Conservation (phyloP, 2,113 vertebrate species). For the Uropsilus gracilis region DNA sequence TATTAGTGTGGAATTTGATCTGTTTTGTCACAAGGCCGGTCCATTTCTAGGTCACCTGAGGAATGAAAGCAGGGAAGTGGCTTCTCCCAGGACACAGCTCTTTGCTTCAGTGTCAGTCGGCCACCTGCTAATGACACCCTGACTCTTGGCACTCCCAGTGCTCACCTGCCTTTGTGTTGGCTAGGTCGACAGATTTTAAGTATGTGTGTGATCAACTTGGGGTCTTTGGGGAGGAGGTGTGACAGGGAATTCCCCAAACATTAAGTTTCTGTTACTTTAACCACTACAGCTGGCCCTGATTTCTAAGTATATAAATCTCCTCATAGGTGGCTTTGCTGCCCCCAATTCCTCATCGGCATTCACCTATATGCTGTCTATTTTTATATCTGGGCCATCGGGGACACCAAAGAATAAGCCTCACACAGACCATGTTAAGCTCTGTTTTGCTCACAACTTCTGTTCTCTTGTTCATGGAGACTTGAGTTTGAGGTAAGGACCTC, state of each 20-base stretch:
- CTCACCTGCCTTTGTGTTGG: background rate
- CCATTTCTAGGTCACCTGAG: background rate
- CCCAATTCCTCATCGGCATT: slow-evolving; percentile 47
- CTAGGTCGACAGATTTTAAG: background rate
- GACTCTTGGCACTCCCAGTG: background rate
- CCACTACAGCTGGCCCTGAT: slow-evolving; percentile 25
- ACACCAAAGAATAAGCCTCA: slow-evolving; percentile 6
- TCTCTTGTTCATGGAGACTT: background rate
- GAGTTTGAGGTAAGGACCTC: background rate
- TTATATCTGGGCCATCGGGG: slow-evolving; percentile 57
- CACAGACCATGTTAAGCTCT: slow-evolving; percentile 20
- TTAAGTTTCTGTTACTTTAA: slow-evolving; percentile 51
- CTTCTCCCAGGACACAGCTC: background rate
- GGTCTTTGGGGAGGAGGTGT: background rate
- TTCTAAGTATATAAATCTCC: slow-evolving; percentile 65
- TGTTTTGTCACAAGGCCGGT: background rate
- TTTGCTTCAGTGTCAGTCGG: background rate
- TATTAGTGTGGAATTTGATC: slow-evolving; percentile 1
- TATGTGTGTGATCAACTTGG: slow-evolving; percentile 19
- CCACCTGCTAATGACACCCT: background rate
- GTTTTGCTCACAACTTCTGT: background rate
- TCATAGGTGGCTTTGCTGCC: slow-evolving; percentile 63
- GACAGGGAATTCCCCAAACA: slow-evolving; percentile 30
- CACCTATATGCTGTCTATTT: slow-evolving; percentile 51
- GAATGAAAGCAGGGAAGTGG: background rate